A percentile compares a stretch with the other conserved stretches of the same genome.
Evolutionary conservation across 1,140 invertebrate genomes (phyloP).

Genomic region (Lepidurus apus): DNA sequence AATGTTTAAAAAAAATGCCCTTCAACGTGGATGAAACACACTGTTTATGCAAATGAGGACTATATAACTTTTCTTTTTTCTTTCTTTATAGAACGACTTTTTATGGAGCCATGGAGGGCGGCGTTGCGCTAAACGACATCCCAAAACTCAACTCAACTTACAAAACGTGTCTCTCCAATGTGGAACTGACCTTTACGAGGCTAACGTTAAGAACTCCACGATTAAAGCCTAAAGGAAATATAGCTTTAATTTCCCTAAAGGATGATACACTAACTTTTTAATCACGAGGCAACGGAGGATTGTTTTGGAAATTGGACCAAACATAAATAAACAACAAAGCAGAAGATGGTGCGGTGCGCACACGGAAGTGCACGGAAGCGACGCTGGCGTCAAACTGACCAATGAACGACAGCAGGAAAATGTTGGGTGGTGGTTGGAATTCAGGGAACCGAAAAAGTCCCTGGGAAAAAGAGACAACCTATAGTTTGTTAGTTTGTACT

Average conservation of each 20-base stretch:
- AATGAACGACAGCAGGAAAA: constrained; percentile 4
- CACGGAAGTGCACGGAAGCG: constrained; percentile 14
- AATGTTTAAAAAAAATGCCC: background rate
- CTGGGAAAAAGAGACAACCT: background rate
- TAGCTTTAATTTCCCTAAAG: too few relatives aligned
- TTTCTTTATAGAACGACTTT: background rate
- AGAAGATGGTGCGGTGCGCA: background rate
- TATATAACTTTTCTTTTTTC: background rate
- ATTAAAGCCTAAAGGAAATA: too few relatives aligned
- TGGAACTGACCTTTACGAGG: too few relatives aligned
- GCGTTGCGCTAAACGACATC: background rate
- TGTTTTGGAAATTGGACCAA: background rate
- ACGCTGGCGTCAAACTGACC: constrained; percentile 13
- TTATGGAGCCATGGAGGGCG: background rate
- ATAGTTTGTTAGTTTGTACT: background rate
- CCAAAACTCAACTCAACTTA: background rate
- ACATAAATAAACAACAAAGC: background rate
- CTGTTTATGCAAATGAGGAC: background rate
- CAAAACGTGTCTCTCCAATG: too few relatives aligned
- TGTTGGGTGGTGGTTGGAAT: background rate
- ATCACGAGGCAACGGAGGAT: background rate
- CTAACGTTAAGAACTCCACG: too few relatives aligned
- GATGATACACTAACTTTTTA: background rate
- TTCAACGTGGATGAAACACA: background rate
- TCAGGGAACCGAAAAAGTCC: background rate